These are phyloP conservation scores for Furcifer pardalis DNA, from an alignment of 2,797 vertebrate species.

Conservation along the genomic window DNA sequence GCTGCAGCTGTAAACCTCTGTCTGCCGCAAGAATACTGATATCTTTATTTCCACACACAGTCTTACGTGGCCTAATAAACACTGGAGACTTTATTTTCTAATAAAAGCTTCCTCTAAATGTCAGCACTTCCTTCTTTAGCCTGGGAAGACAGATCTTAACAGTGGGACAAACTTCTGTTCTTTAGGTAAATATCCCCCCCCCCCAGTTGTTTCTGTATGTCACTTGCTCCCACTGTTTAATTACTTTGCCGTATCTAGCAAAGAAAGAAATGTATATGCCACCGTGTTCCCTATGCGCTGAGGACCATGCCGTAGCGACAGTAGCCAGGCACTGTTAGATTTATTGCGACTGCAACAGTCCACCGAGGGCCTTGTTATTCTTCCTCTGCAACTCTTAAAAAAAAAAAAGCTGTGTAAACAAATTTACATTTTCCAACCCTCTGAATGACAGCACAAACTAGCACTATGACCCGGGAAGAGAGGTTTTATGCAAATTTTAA, in stretches of 20 bases:
- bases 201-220: not conserved
- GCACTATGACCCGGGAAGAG: slow-evolving; percentile 45
- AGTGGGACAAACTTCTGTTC: not conserved
- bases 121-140: not conserved
- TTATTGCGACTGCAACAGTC: slow-evolving; percentile 57
- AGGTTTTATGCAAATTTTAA: slow-evolving; percentile 66
- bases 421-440: slow-evolving; percentile 60
- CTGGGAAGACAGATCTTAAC: not conserved
- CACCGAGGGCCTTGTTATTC: slow-evolving; percentile 57
- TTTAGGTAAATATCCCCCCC: slow-evolving; percentile 47
- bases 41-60: slow-evolving; percentile 9
- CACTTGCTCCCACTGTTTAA: slow-evolving; percentile 39
- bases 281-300: slow-evolving; percentile 29
- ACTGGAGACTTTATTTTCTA: not conserved
- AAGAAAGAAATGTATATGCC: slow-evolving; percentile 28
- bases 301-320: slow-evolving; percentile 41
- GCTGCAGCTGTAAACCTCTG: not conserved
- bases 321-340: slow-evolving; percentile 61
- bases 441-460: slow-evolving; percentile 65
- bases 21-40: not conserved
- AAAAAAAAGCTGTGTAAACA: slow-evolving; percentile 67
- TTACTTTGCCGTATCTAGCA: slow-evolving; percentile 37
- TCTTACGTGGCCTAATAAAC: not conserved
- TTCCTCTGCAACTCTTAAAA: slow-evolving; percentile 54
- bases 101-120: slow-evolving; percentile 22